Base-by-base conservation (phyloP, 2,888 invertebrate species). In the Agrilus biguttatus region DNA sequence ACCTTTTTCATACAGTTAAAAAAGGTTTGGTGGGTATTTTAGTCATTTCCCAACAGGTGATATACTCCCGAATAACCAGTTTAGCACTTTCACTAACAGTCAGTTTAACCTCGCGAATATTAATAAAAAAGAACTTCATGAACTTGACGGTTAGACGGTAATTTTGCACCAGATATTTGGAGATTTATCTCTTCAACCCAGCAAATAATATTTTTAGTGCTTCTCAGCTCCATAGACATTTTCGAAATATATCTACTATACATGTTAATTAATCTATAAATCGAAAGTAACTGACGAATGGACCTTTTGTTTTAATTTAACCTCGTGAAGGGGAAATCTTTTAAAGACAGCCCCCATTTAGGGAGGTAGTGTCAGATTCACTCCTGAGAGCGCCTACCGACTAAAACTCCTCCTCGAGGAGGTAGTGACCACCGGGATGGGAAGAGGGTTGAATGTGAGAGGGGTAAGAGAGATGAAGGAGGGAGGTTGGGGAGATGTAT, bases 1-100 rank as follows among this genome's bases (percentile, higher is more conserved):
- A 53, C 45, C 48, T 52, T 53, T 14, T 51, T 42, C 34, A 46
- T 42, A 37, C 53, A 52, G 35, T 48, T 42, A 32, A 35, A 44
- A 14, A 46, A n/a, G 42, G 19, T 41, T 47, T 49, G 32, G 47
- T 52, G 19, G 54, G 53, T 37, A 56, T 55, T 46, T 54, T 44
- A 10, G 55, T 53, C 37, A 56, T 56, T 54, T 57, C 54, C 53
- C 55, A 57, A 47, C 43, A 57, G 37, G 57, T 41, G n/a, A 46
- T 38, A 4, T 14, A 33, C 21, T 49, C 45, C 1, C 46, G 37
- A 34, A 47, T 43, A 14, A 40, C 37, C 32, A 46, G 40, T 36
- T 37, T 46, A 14, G 46, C 47, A 36, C 42, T 50, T 47, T 50
- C 47, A 42, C 40, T 41, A 14, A 41, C 40, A 43, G 21, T 49